Base-by-base conservation (phyloP, 2,888 invertebrate species). In the Diarsia mendica region DNA sequence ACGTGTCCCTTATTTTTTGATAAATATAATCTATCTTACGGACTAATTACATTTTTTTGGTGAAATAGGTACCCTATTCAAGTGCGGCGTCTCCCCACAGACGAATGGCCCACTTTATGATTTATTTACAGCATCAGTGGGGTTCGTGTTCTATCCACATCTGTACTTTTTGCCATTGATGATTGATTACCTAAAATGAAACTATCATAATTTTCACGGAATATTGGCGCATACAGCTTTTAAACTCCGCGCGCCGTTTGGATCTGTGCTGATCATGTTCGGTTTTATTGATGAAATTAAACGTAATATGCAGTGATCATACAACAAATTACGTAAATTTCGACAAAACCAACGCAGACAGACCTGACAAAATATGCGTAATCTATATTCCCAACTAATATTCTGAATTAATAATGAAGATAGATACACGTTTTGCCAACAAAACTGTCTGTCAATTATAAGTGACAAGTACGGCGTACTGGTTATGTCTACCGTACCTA, bases 391-490 rank as follows among this genome's bases (percentile, higher is more conserved):
- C n/a, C 39, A 44, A 63, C 8, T 44, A n/a, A 28, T 18, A n/a
- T 51, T 67, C 49, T 51, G 46, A 18, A 80, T 67, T 46, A 67
- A 53, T 67, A 33, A 60, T 49, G 1, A 48, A 18, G 51, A 28
- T 28, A 60, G 1, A 28, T 46, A 51, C 18, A 75, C 44, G 33
- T 63, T 55, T 51, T 11, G 58, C 20, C 44, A 72, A 82, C 78
- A 77, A 69, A 72, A 69, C 18, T 72, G 58, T 63, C 28, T 48
- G 66, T 72, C 83, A 72, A 72, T 69, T 66, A 11, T 63, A 63
- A 82, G 66, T 78, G 78, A 78, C 72, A 65, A 53, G 64, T 33
- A 44, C 51, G 61, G 63, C 33, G 39, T n/a, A 20, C 48, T 55
- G 39, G 73, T 55, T 53, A 8, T 82, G 44, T 46, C 49, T 63